Evolutionary conservation across 2,113 vertebrate species (phyloP).

Genomic region (Alouatta palliata): DNA sequence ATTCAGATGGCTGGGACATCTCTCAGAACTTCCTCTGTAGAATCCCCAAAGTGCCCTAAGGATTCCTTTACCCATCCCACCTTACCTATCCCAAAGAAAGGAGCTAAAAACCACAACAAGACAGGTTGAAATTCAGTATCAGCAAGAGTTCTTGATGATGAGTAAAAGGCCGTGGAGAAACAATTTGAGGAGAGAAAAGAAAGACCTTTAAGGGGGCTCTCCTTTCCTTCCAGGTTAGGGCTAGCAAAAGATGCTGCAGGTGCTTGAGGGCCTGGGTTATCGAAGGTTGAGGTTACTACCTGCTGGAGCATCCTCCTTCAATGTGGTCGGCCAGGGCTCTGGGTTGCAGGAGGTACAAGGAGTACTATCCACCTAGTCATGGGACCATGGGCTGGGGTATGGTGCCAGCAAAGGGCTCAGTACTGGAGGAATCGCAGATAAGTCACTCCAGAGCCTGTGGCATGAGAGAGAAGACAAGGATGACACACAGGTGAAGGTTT

Average conservation of each 20-base stretch:
- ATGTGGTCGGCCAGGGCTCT: constrained; percentile 39
- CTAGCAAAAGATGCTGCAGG: not conserved
- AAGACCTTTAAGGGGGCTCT: not conserved
- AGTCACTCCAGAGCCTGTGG: constrained; percentile 34
- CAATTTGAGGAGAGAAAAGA: not conserved
- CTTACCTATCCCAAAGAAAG: not conserved
- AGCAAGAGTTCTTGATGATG: not conserved
- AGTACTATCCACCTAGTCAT: constrained; percentile 35
- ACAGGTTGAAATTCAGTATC: not conserved
- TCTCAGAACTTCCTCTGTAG: not conserved
- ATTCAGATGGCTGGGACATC: not conserved
- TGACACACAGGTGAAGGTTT: constrained; percentile 33
- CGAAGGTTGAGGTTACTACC: constrained; percentile 50
- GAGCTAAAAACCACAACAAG: not conserved
- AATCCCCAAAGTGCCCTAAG: not conserved
- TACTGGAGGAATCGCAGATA: not conserved
- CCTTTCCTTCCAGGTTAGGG: not conserved
- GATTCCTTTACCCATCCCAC: not conserved
- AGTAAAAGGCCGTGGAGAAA: not conserved
- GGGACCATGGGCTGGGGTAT: not conserved
- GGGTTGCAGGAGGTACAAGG: not conserved
- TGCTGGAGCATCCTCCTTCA: constrained; percentile 72
- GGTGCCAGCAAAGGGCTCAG: constrained; percentile 20
- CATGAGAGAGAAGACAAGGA: constrained; percentile 31
- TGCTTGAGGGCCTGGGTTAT: not conserved